phyloP scores from a whole-genome alignment of 2,797 vertebrate genomes.

The Anisognathus igniventris region DNA sequence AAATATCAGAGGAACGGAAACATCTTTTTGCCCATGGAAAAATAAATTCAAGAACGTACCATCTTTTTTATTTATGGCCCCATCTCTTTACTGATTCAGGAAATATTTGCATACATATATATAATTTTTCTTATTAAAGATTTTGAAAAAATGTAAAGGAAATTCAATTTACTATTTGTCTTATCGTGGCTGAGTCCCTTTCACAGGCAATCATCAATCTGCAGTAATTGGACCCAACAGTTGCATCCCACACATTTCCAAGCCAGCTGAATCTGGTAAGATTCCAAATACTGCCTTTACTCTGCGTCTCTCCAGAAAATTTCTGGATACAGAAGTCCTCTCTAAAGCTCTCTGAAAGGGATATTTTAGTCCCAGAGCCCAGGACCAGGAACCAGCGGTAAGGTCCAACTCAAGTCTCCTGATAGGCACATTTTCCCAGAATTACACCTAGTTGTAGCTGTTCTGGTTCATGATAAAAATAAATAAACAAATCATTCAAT shows the following conservation, averaged over 20 bases:
- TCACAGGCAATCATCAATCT: not conserved
- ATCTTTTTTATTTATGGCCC: not conserved
- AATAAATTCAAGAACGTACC: not conserved
- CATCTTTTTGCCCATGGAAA: not conserved
- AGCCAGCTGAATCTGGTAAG: not conserved
- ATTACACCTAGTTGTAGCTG: not conserved
- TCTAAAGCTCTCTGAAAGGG: not conserved
- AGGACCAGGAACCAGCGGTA: not conserved
- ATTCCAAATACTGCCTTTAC: not conserved
- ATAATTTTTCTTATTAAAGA: not conserved
- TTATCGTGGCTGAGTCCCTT: not conserved
- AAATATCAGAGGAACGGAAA: not conserved
- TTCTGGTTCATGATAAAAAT: not conserved
- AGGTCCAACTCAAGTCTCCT: not conserved
- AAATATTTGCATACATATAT: not conserved
- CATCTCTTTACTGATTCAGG: not conserved
- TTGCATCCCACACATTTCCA: not conserved
- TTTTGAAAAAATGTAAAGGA: not conserved
- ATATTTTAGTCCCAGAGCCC: not conserved
- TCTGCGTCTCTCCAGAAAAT: not conserved
- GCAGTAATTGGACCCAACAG: not conserved
- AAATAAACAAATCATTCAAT: not conserved
- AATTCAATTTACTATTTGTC: constrained; percentile 3
- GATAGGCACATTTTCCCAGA: not conserved
- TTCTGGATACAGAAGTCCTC: not conserved